These are phyloP conservation scores for Bombus confusus DNA, from an alignment of 1,140 invertebrate genomes.

Conservation along the genomic window DNA sequence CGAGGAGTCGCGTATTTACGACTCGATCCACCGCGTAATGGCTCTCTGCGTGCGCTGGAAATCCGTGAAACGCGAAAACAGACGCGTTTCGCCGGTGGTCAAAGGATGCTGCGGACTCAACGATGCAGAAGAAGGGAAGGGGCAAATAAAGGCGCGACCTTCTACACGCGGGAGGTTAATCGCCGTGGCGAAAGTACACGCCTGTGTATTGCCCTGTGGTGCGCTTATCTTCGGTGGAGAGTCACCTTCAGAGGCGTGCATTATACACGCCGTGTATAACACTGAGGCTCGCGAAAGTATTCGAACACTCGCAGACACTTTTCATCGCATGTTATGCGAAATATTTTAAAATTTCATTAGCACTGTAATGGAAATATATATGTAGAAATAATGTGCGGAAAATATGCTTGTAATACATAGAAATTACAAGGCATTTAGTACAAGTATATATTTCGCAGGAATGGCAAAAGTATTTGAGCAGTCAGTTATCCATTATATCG, in stretches of 20 bases:
- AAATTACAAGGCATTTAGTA: too few relatives aligned
- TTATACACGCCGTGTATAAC: too few relatives aligned
- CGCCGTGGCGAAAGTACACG: slow-evolving; percentile 37
- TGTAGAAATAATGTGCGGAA: neutral
- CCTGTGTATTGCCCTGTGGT: neutral
- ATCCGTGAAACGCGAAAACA: neutral
- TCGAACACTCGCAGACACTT: too few relatives aligned
- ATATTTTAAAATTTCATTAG: neutral
- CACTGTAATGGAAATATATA: neutral
- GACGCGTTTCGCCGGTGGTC: neutral
- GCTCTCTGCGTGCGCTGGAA: neutral
- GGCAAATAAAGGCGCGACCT: slow-evolving; percentile 16
- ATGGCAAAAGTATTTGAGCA: too few relatives aligned
- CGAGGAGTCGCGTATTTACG: neutral
- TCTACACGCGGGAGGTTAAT: slow-evolving; percentile 37
- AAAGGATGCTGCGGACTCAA: neutral
- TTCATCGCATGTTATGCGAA: neutral
- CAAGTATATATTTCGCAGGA: too few relatives aligned
- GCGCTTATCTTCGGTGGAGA: neutral
- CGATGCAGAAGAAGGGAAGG: too few relatives aligned
- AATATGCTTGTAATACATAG: too few relatives aligned
- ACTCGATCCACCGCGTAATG: neutral
- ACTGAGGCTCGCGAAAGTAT: too few relatives aligned
- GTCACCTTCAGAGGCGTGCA: too few relatives aligned
- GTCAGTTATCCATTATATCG: too few relatives aligned